Evolutionary conservation across 2,113 vertebrate species (phyloP).

Genomic region (Epinephelus lanceolatus): DNA sequence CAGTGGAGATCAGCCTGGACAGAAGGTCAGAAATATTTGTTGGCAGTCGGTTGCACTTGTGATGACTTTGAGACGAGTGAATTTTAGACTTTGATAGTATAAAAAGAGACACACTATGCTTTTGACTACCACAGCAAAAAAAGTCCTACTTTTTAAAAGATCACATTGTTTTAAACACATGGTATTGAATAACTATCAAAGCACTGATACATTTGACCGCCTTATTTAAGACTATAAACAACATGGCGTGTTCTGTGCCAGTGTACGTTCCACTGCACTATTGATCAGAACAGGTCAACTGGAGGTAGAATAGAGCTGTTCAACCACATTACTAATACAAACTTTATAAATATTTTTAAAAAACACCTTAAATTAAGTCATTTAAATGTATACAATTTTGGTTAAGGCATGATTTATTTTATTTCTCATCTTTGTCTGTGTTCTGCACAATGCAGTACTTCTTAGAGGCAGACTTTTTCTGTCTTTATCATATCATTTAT

Average conservation of each 20-base stretch:
- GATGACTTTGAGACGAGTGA: background rate
- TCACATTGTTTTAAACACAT: too few relatives aligned
- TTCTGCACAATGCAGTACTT: background rate
- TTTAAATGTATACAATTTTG: background rate
- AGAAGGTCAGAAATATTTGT: constrained; percentile 27
- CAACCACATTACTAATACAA: background rate
- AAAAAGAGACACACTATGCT: too few relatives aligned
- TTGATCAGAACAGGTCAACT: background rate
- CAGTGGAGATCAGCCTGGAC: too few relatives aligned
- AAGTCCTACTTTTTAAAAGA: too few relatives aligned
- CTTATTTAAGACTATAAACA: too few relatives aligned
- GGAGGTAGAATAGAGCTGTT: too few relatives aligned
- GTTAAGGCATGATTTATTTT: background rate
- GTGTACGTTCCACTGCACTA: background rate
- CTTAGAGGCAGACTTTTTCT: background rate
- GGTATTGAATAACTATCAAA: too few relatives aligned
- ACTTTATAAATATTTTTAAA: background rate
- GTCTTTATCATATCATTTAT: background rate
- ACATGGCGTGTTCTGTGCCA: too few relatives aligned
- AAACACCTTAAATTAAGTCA: too few relatives aligned
- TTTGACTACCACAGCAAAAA: too few relatives aligned
- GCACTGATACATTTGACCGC: too few relatives aligned
- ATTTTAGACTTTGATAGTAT: too few relatives aligned
- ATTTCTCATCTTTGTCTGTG: background rate
- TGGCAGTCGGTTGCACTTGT: background rate